Percentiles rank a stretch among this genome's conserved stretches.
Evolutionary conservation across 2,797 vertebrate species (phyloP).

Genomic region (Pygocentrus nattereri): DNA sequence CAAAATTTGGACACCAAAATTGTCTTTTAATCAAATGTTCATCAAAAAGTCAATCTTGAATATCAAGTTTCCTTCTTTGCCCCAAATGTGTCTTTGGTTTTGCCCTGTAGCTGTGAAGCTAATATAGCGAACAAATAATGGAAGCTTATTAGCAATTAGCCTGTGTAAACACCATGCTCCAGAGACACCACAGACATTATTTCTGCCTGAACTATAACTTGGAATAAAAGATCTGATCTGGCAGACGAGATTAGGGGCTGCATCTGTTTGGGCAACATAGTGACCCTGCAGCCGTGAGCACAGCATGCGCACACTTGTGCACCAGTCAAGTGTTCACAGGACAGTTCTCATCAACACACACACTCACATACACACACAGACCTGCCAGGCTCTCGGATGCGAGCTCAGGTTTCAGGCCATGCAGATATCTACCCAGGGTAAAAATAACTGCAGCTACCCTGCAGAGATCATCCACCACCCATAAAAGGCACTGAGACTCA

Average conservation of each 20-base stretch:
- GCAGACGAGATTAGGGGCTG: background rate
- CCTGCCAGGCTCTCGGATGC: conserved; percentile 3
- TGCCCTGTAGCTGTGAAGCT: no score
- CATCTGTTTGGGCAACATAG: background rate
- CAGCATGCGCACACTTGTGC: conserved; percentile 34
- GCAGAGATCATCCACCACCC: conserved; percentile 34
- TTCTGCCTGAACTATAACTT: background rate
- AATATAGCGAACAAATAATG: no score
- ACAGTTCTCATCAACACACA: background rate
- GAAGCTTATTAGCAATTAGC: no score
- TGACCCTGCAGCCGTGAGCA: conserved; percentile 13
- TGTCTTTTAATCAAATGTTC: no score
- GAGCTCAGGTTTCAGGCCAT: conserved; percentile 45
- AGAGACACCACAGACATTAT: no score
- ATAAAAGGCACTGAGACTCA: conserved; percentile 43
- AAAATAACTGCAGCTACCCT: conserved; percentile 46
- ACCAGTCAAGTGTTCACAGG: conserved; percentile 33
- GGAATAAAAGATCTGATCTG: background rate
- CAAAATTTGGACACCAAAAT: no score
- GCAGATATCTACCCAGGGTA: conserved; percentile 26
- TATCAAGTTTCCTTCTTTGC: no score
- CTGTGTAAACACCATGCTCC: no score
- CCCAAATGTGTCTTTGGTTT: no score
- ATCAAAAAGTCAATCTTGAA: no score
- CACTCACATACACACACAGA: conserved; percentile 35